Base-by-base conservation (phyloP, 2,888 invertebrate genomes). In the Dinocampus coccinellae region DNA sequence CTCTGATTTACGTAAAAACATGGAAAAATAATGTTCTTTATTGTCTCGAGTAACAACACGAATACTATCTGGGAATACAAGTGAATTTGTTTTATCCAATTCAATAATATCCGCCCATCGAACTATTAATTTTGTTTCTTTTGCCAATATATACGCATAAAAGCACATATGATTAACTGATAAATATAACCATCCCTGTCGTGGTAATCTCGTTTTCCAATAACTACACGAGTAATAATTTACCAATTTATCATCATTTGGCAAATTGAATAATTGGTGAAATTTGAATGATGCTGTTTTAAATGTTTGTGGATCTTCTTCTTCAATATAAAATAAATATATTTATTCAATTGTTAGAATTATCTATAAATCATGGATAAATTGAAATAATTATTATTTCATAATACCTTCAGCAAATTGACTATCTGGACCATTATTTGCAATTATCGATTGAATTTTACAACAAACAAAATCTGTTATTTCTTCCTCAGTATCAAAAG, bases 151-250 rank as follows among this genome's bases (percentile, higher is more conserved):
- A 84, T 95, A 97, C 0, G 98, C 96, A 88, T 98, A 95, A 89
- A 99, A 99, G 85, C 97, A 97, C 86, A 98, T 91, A 87, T 97
- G 96, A 86, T 97, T 97, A 39, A 99, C 93, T 22, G 98, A 97
- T n/a, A 99, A 91, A 85, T 98, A 99, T 85, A 99, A 90, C 93
- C 97, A 97, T 36, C 99, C 99, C 89, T 98, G 98, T n/a, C 96
- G 90, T 0, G 98, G 98, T 78, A 99, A 90, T 86, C 93, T 93
- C 39, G 95, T 94, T 88, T 97, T 97, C 93, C 97, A 95, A 84
- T 96, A 97, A 84, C 98, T 98, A 91, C 96, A 96, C 13, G 95
- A 94, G 87, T 96, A 96, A 85, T 95, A 97, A 88, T 96, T 98
- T 13, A 99, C 98, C 79, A 99, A 90, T 87, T 96, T 98, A 85